Conservation (phyloP, 2,888 invertebrate species). For the Heterodera filipjevi region DNA sequence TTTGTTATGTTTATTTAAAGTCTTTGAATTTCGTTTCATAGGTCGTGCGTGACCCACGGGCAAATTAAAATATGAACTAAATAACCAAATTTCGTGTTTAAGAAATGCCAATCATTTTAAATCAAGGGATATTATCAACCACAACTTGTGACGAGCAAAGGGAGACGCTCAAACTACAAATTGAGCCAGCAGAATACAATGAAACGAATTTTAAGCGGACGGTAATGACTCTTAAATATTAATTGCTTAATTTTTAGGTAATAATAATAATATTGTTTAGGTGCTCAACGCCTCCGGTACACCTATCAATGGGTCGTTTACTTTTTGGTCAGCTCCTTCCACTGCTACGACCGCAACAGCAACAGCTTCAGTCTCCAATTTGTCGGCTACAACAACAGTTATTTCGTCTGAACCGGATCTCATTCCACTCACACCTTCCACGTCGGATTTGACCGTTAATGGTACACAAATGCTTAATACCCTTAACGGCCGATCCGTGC, state of each 20-base stretch:
- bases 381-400: neutral
- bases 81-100: neutral
- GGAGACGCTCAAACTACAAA: conserved; percentile 30
- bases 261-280: conserved; percentile 34
- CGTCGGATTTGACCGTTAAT: conserved; percentile 17
- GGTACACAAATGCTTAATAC: neutral
- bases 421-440: conserved; percentile 18
- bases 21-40: neutral
- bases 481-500: no score
- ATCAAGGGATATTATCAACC: conserved; percentile 33
- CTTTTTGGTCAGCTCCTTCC: conserved; percentile 19
- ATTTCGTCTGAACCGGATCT: conserved; percentile 5
- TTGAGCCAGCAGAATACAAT: conserved; percentile 29
- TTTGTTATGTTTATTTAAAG: neutral
- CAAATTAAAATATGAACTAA: neutral
- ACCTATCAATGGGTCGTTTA: conserved; percentile 38
- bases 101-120: conserved; percentile 29
- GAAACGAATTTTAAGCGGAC: conserved; percentile 27
- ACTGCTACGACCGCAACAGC: neutral
- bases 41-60: neutral
- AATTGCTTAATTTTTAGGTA: conserved; percentile 27
- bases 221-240: conserved; percentile 18
- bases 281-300: conserved; percentile 33
- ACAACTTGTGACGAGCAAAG: conserved; percentile 40
- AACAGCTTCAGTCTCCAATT: conserved; percentile 10